Percentiles rank a stretch among this genome's conserved stretches.
Conservation (phyloP, 2,113 vertebrate genomes). For the Panthera tigris region DNA sequence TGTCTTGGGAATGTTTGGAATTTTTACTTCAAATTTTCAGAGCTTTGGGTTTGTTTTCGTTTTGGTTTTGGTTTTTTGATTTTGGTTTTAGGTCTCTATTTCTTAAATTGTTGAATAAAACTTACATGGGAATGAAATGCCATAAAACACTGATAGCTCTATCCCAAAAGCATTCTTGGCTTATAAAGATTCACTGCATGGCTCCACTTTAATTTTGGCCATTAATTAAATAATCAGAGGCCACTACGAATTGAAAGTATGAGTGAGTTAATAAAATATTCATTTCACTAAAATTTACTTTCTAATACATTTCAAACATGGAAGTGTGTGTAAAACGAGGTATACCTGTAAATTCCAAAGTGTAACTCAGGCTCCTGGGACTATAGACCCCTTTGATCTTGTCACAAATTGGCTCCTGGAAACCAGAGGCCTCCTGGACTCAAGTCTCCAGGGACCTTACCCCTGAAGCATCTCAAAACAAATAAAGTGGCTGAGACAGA, state of each 20-base stretch:
- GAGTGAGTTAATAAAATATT: slow-evolving; percentile 39
- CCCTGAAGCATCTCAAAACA: slow-evolving; percentile 74
- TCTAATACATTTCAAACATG: slow-evolving; percentile 28
- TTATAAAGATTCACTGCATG: neutral
- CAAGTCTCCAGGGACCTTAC: slow-evolving; percentile 54
- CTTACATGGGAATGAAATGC: neutral
- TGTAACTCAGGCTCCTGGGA: slow-evolving; percentile 52
- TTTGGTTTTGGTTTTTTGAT: neutral
- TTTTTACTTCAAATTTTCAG: slow-evolving; percentile 44
- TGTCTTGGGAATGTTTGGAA: slow-evolving; percentile 20
- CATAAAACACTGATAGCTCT: neutral
- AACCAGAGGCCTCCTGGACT: slow-evolving; percentile 65
- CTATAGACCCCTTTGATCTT: slow-evolving; percentile 64
- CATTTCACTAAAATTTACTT: slow-evolving; percentile 35
- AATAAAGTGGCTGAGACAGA: slow-evolving; percentile 71
- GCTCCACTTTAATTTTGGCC: neutral
- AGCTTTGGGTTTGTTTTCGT: neutral
- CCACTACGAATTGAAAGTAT: neutral
- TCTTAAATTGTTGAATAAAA: neutral
- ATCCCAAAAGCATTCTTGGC: slow-evolving; percentile 6
- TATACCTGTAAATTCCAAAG: slow-evolving; percentile 66
- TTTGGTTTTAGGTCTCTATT: neutral
- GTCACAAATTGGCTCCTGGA: slow-evolving; percentile 75
- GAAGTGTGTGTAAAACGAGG: slow-evolving; percentile 52
- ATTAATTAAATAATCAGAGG: slow-evolving; percentile 21